Percentiles rank a stretch among this genome's conserved stretches.
Conservation (phyloP, 35 echinoderm and acorn worm genomes). For the Acanthaster planci region DNA sequence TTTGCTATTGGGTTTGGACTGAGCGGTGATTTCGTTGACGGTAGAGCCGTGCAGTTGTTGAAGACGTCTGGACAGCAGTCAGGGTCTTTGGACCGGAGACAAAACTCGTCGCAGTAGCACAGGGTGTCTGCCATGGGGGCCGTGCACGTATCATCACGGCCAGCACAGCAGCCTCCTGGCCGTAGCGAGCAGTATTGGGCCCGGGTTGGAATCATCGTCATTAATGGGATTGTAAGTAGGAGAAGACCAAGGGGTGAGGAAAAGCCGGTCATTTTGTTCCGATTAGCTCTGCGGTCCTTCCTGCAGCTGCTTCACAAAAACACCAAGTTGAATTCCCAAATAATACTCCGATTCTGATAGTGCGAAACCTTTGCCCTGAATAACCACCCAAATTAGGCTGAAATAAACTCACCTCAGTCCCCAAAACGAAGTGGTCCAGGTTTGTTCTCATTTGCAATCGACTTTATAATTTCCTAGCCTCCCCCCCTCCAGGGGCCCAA, state of each 20-base stretch:
- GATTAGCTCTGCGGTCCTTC: too few relatives aligned
- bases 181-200: constrained; percentile 63
- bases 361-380: too few relatives aligned
- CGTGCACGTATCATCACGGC: constrained; percentile 59
- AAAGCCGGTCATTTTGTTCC: not conserved
- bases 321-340: too few relatives aligned
- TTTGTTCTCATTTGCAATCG: too few relatives aligned
- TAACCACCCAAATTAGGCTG: too few relatives aligned
- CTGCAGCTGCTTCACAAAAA: too few relatives aligned
- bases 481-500: too few relatives aligned
- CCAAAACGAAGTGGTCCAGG: too few relatives aligned
- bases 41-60: constrained; percentile 26
- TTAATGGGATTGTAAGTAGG: not conserved
- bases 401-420: too few relatives aligned
- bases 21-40: not conserved
- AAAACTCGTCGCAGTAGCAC: constrained; percentile 83
- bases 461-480: too few relatives aligned
- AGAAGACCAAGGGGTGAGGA: not conserved
- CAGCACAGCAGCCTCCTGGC: constrained; percentile 64
- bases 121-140: constrained; percentile 48
- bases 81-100: constrained; percentile 26
- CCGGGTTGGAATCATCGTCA: not conserved
- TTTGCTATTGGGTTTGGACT: not conserved
- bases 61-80: constrained; percentile 80
- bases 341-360: too few relatives aligned